Conservation (phyloP, 1,140 invertebrate genomes). For the Sinonovacula constricta region DNA sequence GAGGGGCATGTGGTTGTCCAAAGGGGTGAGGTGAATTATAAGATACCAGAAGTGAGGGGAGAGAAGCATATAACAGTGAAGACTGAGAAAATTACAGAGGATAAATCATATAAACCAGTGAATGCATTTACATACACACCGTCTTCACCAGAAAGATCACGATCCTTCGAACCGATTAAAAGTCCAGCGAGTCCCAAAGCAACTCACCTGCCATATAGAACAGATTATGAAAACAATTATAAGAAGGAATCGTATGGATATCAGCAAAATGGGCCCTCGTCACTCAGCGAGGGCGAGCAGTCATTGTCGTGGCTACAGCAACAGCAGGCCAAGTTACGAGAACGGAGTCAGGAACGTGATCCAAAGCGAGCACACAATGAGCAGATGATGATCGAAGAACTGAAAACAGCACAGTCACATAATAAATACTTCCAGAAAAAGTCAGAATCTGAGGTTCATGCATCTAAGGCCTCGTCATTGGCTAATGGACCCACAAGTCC, state of each 20-base stretch:
- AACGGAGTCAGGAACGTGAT: conserved; percentile 61
- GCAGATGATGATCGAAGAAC: conserved; percentile 75
- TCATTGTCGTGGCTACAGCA: conserved; percentile 76
- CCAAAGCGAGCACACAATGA: conserved; percentile 68
- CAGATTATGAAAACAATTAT: conserved; percentile 71
- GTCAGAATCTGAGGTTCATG: conserved; percentile 68
- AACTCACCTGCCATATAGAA: conserved; percentile 67
- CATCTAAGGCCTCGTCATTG: conserved; percentile 56
- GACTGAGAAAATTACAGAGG: conserved; percentile 51
- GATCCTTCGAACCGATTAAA: conserved; percentile 46
- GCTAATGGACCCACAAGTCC: conserved; percentile 66
- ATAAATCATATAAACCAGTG: conserved; percentile 55
- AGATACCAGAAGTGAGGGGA: conserved; percentile 65
- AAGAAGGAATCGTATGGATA: conserved; percentile 54
- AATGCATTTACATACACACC: conserved; percentile 65
- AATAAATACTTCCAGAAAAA: conserved; percentile 73
- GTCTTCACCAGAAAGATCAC: conserved; percentile 57
- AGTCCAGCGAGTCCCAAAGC: conserved; percentile 54
- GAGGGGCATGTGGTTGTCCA: conserved; percentile 67
- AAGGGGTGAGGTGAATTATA: conserved; percentile 70
- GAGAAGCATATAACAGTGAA: conserved; percentile 68
- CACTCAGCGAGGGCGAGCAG: conserved; percentile 57
- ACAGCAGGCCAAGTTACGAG: conserved; percentile 78
- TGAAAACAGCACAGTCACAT: conserved; percentile 70
- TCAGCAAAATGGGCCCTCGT: conserved; percentile 55